Percentiles rank a stretch among this genome's conserved stretches.
These are phyloP conservation scores for Acheta domesticus DNA, from an alignment of 2,888 invertebrate genomes.

Conservation along the genomic window DNA sequence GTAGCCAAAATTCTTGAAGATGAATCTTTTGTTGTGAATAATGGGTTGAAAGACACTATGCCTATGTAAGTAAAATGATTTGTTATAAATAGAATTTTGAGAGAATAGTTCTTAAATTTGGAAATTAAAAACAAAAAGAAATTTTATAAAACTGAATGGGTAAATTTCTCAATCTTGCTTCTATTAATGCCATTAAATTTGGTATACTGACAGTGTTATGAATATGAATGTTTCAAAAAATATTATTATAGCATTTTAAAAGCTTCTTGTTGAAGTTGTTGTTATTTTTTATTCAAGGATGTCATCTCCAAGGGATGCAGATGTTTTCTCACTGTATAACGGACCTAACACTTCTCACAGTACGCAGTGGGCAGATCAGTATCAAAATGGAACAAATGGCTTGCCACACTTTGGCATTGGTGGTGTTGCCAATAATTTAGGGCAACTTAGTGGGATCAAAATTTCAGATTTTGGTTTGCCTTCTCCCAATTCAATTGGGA, in stretches of 20 bases:
- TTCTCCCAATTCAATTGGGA: constrained; percentile 23
- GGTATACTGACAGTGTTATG: not conserved
- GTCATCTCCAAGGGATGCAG: not conserved
- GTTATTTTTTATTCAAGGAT: not conserved
- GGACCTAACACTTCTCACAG: constrained; percentile 21
- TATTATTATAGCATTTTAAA: too few species aligned
- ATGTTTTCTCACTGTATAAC: constrained; percentile 30
- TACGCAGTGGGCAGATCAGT: constrained; percentile 30
- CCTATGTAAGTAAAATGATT: constrained; percentile 12
- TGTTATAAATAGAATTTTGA: not conserved
- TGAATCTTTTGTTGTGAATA: constrained; percentile 43
- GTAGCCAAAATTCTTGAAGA: constrained; percentile 64
- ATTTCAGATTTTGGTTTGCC: constrained; percentile 29
- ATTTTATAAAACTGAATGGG: not conserved
- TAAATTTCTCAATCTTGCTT: not conserved
- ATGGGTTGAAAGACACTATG: constrained; percentile 37
- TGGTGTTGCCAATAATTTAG: constrained; percentile 21
- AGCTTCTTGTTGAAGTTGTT: not conserved
- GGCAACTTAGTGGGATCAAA: constrained; percentile 28
- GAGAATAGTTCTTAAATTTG: not conserved
- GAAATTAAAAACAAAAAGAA: not conserved
- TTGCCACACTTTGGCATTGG: constrained; percentile 21
- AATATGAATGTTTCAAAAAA: too few species aligned
- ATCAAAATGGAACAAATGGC: constrained; percentile 29
- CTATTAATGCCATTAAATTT: not conserved